phyloP scores from a whole-genome alignment of 1,140 invertebrate species.

The Drosophila subpulchrella region DNA sequence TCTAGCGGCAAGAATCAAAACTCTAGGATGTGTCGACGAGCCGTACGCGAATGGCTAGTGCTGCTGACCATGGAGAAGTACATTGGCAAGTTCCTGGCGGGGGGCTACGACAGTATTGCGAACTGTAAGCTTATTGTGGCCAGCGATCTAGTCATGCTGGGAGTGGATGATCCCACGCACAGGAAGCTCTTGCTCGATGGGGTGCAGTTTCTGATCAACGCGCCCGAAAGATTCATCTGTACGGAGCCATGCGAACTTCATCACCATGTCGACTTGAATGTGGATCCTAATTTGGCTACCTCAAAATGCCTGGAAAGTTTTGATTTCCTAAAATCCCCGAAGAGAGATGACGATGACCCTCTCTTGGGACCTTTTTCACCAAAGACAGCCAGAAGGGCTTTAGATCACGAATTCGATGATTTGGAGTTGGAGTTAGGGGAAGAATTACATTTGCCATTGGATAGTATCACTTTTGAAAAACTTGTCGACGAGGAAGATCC shows the following conservation, averaged over 20 bases:
- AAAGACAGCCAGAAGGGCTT: neutral
- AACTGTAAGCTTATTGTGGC: slow-evolving; percentile 42
- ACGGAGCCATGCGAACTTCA: slow-evolving; percentile 33
- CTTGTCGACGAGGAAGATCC: too few species aligned
- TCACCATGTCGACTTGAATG: neutral
- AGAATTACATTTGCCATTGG: neutral
- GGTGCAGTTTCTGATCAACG: slow-evolving; percentile 45
- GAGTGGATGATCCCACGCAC: slow-evolving; percentile 37
- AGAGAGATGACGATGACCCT: too few species aligned
- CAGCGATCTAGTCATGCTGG: slow-evolving; percentile 50
- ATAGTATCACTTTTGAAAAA: too few species aligned
- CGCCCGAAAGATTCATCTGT: slow-evolving; percentile 12
- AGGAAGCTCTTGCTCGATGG: slow-evolving; percentile 41
- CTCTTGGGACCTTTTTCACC: too few species aligned
- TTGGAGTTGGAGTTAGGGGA: neutral
- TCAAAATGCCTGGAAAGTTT: neutral
- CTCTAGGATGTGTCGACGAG: slow-evolving; percentile 29
- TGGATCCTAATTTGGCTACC: too few species aligned
- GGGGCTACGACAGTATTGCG: slow-evolving; percentile 39
- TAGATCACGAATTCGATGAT: neutral
- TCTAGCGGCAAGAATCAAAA: neutral
- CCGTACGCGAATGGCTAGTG: slow-evolving; percentile 57
- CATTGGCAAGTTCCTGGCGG: slow-evolving; percentile 15
- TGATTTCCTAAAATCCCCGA: neutral
- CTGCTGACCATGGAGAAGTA: slow-evolving; percentile 62